phyloP scores from a whole-genome alignment of 2,113 vertebrate genomes.

The Gobio gobio region DNA sequence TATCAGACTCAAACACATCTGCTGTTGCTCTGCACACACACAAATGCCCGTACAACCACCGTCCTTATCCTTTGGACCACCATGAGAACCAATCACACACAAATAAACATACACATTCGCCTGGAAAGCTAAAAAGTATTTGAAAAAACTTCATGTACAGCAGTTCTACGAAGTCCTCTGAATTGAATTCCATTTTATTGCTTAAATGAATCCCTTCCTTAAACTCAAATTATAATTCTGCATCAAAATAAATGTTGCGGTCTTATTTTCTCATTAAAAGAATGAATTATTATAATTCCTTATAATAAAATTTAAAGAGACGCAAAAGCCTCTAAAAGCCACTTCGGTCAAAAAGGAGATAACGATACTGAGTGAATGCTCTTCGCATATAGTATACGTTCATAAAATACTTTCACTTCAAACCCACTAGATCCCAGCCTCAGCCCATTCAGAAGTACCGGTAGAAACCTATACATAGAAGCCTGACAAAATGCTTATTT shows the following conservation, averaged over 20 bases:
- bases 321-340: too few relatives aligned
- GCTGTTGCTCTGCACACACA: constrained; percentile 30
- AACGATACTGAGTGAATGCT: too few relatives aligned
- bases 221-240: not conserved
- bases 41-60: constrained; percentile 17
- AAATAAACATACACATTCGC: constrained; percentile 28
- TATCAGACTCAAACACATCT: constrained; percentile 35
- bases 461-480: too few relatives aligned
- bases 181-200: not conserved
- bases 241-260: not conserved
- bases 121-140: not conserved
- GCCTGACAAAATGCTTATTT: too few relatives aligned
- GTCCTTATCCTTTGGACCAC: not conserved
- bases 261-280: not conserved
- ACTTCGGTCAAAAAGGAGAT: too few relatives aligned
- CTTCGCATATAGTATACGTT: too few relatives aligned
- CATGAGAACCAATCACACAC: not conserved
- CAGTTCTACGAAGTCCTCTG: not conserved
- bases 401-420: too few relatives aligned
- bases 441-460: too few relatives aligned
- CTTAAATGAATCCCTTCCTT: not conserved
- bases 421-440: too few relatives aligned
- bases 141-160: not conserved
- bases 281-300: too few relatives aligned
- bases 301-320: too few relatives aligned